phyloP scores from a whole-genome alignment of 2,888 invertebrate species.

The Euplagia quadripunctaria region DNA sequence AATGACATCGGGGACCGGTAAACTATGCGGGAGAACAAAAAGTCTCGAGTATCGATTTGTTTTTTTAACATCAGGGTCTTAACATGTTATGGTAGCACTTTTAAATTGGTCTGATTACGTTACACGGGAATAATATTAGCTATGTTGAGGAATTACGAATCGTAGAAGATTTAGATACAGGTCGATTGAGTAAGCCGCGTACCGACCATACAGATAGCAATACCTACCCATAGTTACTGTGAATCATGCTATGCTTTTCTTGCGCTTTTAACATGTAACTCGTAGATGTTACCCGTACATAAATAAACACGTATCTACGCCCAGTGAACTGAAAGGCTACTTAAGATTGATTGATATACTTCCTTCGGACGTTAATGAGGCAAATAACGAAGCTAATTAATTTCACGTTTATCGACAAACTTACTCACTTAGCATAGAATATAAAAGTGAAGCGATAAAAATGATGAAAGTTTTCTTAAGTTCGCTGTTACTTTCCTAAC shows the following conservation, averaged over 20 bases:
- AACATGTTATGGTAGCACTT: slow-evolving; percentile 65
- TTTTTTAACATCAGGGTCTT: slow-evolving; percentile 51
- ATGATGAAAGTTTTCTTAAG: slow-evolving; percentile 59
- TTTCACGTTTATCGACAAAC: slow-evolving; percentile 54
- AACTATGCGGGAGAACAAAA: slow-evolving; percentile 74
- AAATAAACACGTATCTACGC: slow-evolving; percentile 70
- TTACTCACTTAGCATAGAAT: slow-evolving; percentile 34
- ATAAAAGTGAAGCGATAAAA: slow-evolving; percentile 47
- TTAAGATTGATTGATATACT: slow-evolving; percentile 65
- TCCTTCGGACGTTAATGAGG: slow-evolving; percentile 60
- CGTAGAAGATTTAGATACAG: slow-evolving; percentile 37
- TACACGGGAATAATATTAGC: slow-evolving; percentile 37
- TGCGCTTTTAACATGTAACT: slow-evolving; percentile 60
- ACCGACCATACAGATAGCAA: slow-evolving; percentile 14
- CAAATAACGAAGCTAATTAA: slow-evolving; percentile 59
- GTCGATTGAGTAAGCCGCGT: slow-evolving; percentile 54
- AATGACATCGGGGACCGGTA: slow-evolving; percentile 64
- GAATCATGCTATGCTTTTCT: slow-evolving; percentile 67
- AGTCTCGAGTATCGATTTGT: slow-evolving; percentile 72
- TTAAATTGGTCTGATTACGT: slow-evolving; percentile 42
- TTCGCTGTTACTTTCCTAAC: slow-evolving; percentile 59
- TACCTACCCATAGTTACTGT: slow-evolving; percentile 58
- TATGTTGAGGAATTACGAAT: slow-evolving; percentile 54
- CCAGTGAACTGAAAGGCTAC: slow-evolving; percentile 55
- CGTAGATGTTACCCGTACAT: slow-evolving; percentile 56